Conservation (phyloP, 2,797 vertebrate species). For the Megaceryle alcyon region DNA sequence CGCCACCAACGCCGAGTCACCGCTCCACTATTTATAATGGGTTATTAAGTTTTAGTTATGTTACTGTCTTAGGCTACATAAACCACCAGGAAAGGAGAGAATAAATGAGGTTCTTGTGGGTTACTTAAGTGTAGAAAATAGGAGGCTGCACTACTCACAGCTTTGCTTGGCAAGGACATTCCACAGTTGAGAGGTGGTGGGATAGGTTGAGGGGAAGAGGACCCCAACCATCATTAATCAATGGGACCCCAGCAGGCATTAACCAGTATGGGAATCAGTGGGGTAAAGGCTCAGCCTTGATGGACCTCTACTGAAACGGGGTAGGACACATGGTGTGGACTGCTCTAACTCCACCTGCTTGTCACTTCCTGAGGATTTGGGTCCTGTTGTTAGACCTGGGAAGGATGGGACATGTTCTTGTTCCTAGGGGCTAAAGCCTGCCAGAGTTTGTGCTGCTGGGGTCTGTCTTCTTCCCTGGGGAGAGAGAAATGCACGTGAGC, state of each 20-base stretch:
- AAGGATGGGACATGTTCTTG: not conserved
- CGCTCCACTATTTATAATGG: constrained; percentile 54
- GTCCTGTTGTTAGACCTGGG: not conserved
- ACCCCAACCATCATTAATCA: not conserved
- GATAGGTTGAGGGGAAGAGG: not conserved
- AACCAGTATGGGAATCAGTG: not conserved
- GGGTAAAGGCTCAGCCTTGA: not conserved
- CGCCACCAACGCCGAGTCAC: not conserved
- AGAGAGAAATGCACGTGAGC: not conserved
- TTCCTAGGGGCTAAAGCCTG: not conserved
- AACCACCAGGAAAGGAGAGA: constrained; percentile 39
- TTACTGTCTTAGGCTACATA: constrained; percentile 57
- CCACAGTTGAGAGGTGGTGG: not conserved
- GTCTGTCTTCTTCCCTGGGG: not conserved
- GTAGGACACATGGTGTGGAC: not conserved
- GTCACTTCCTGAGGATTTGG: not conserved
- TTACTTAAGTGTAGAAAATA: constrained; percentile 24
- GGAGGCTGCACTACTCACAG: not conserved
- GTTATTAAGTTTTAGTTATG: constrained; percentile 68
- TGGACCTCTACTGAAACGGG: not conserved
- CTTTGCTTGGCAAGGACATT: constrained; percentile 22
- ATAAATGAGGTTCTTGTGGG: constrained; percentile 47
- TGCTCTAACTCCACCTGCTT: not conserved
- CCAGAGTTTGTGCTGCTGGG: not conserved
- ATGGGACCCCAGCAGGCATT: not conserved